Percentiles rank a stretch among this genome's conserved stretches.
Evolutionary conservation across 2,888 invertebrate genomes (phyloP).

Genomic region (Lydus trimaculatus): DNA sequence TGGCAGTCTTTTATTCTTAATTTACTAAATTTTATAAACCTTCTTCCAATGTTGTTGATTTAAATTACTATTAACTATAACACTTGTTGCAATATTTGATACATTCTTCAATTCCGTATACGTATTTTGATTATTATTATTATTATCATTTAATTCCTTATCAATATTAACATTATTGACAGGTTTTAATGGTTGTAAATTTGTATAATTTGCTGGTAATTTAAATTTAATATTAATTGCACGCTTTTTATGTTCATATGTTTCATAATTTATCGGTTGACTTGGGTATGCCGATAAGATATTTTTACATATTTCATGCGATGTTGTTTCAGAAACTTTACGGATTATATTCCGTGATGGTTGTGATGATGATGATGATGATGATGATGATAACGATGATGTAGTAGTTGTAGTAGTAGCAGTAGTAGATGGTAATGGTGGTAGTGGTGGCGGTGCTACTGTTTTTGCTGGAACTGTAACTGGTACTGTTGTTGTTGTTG

Average conservation of each 20-base stretch:
- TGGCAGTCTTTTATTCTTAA: background rate
- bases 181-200: constrained; percentile 37
- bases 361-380: constrained; percentile 19
- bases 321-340: constrained; percentile 41
- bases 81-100: constrained; percentile 44
- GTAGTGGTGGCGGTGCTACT: constrained; percentile 19
- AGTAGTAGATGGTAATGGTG: constrained; percentile 14
- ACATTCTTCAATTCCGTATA: constrained; percentile 43
- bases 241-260: constrained; percentile 54
- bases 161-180: constrained; percentile 20
- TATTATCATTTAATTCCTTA: constrained; percentile 20
- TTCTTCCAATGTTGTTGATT: background rate
- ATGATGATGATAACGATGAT: constrained; percentile 8
- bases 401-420: too few species aligned
- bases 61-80: constrained; percentile 49
- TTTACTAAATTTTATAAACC: background rate
- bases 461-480: constrained; percentile 25
- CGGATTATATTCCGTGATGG: constrained; percentile 34
- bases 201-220: constrained; percentile 56
- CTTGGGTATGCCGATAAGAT: constrained; percentile 43
- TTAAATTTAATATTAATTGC: constrained; percentile 60
- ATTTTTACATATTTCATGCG: constrained; percentile 48
- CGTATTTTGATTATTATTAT: constrained; percentile 29
- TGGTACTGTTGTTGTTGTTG: constrained; percentile 6
- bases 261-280: constrained; percentile 52